phyloP scores from a whole-genome alignment of 2,888 invertebrate genomes.

The Morpho achilles region DNA sequence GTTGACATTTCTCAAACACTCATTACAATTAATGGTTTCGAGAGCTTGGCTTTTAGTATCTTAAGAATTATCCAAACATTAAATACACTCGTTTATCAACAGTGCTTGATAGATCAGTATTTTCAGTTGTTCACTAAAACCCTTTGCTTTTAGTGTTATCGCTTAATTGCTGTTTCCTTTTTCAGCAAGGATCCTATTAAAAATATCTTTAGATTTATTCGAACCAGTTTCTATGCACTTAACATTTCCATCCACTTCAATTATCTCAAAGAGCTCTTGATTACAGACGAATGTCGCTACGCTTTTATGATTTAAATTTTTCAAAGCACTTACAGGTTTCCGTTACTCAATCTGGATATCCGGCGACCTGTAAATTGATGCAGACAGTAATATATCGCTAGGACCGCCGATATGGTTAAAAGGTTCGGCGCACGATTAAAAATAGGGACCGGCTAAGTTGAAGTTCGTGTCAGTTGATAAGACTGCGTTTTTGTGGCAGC shows the following conservation, averaged over 20 bases:
- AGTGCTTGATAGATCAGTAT: slow-evolving; percentile 9
- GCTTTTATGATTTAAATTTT: slow-evolving; percentile 57
- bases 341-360: slow-evolving; percentile 66
- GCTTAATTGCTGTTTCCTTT: slow-evolving; percentile 16
- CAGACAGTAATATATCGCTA: slow-evolving; percentile 64
- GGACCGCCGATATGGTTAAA: slow-evolving; percentile 68
- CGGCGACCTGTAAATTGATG: slow-evolving; percentile 65
- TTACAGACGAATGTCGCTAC: slow-evolving; percentile 39
- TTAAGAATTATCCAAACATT: slow-evolving; percentile 27
- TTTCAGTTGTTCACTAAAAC: slow-evolving; percentile 16
- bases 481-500: slow-evolving; percentile 68
- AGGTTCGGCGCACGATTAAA: slow-evolving; percentile 64
- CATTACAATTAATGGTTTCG: slow-evolving; percentile 66
- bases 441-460: slow-evolving; percentile 70
- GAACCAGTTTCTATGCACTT: slow-evolving; percentile 7
- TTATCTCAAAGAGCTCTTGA: slow-evolving; percentile 44
- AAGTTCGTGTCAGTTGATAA: slow-evolving; percentile 74
- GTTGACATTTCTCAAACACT: slow-evolving; percentile 57
- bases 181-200: slow-evolving; percentile 31
- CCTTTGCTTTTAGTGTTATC: slow-evolving; percentile 39
- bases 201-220: slow-evolving; percentile 31
- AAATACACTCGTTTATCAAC: slow-evolving; percentile 23
- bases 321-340: slow-evolving; percentile 56
- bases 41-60: slow-evolving; percentile 38
- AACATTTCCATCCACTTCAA: slow-evolving; percentile 38